phyloP scores from a whole-genome alignment of 2,888 invertebrate genomes.

The Phania funesta region DNA sequence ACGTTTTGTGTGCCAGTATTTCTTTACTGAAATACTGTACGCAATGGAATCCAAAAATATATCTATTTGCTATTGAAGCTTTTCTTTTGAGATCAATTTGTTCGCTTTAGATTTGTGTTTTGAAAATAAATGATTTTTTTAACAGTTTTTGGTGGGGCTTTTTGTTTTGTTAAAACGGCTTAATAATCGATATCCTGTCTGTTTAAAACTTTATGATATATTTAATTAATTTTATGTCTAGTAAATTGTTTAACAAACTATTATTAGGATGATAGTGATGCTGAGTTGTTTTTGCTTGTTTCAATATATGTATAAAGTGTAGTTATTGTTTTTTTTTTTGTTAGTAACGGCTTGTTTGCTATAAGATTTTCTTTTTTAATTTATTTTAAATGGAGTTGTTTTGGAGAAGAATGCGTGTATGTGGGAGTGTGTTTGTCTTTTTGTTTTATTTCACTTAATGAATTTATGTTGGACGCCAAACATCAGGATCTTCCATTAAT shows the following conservation, averaged over 20 bases:
- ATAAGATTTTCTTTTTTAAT: conserved; percentile 29
- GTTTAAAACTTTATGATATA: conserved; percentile 52
- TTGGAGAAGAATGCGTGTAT: conserved; percentile 1
- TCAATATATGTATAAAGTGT: conserved; percentile 34
- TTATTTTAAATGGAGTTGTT: conserved; percentile 37
- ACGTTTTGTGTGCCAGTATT: conserved; percentile 4
- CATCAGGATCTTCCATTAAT: conserved; percentile 95
- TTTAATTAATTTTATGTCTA: conserved; percentile 30
- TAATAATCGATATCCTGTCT: conserved; percentile 31
- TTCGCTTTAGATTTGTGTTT: conserved; percentile 28
- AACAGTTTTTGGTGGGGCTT: conserved; percentile 62
- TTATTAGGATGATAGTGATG: conserved; percentile 18
- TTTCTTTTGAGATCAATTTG: conserved; percentile 55
- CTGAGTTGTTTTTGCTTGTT: conserved; percentile 21
- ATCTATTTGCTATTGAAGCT: conserved; percentile 57
- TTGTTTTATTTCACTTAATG: conserved; percentile 30
- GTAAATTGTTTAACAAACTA: conserved; percentile 59
- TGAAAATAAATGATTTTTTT: conserved; percentile 21
- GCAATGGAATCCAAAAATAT: conserved; percentile 65
- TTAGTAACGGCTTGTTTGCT: conserved; percentile 58
- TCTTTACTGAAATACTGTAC: conserved; percentile 3
- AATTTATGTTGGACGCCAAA: conserved; percentile 95
- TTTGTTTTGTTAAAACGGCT: conserved; percentile 48
- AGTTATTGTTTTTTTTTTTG: conserved; percentile 59
- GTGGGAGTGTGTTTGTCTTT: conserved; percentile 16